phyloP scores from a whole-genome alignment of 2,113 vertebrate species.

The Emydocephalus ijimae region DNA sequence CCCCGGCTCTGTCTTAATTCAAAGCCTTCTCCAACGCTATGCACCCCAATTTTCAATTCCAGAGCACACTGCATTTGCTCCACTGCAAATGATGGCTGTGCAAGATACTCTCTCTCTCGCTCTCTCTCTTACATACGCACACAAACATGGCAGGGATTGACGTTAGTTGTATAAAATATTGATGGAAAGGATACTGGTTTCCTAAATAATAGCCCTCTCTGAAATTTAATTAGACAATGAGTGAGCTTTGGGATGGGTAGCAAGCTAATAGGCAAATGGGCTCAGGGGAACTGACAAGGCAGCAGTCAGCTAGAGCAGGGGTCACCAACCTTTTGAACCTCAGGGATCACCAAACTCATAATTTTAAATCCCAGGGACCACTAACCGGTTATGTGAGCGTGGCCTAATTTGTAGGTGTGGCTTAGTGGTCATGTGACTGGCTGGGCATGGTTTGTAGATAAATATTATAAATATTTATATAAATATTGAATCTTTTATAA shows the following conservation, averaged over 20 bases:
- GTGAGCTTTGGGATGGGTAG: neutral
- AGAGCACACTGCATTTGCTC: neutral
- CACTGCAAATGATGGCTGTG: neutral
- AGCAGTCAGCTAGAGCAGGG: neutral
- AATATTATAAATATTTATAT: too few relatives aligned
- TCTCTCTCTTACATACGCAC: fast-evolving
- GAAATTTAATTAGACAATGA: neutral
- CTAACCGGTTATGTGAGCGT: too few relatives aligned
- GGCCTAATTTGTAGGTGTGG: too few relatives aligned
- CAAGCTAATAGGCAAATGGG: neutral
- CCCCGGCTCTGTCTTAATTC: neutral
- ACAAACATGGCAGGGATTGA: neutral
- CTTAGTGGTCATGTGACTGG: too few relatives aligned
- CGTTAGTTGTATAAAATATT: neutral
- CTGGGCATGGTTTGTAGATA: too few relatives aligned
- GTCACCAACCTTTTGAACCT: too few relatives aligned
- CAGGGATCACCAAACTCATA: too few relatives aligned
- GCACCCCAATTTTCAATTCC: neutral
- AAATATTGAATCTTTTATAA: too few relatives aligned
- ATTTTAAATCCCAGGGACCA: too few relatives aligned
- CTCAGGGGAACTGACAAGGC: neutral
- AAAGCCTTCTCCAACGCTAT: neutral
- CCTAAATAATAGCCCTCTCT: neutral
- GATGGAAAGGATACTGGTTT: neutral
- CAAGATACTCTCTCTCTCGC: neutral